Evolutionary conservation across 2,797 vertebrate genomes (phyloP).

Genomic region (Sebastes iracundus): DNA sequence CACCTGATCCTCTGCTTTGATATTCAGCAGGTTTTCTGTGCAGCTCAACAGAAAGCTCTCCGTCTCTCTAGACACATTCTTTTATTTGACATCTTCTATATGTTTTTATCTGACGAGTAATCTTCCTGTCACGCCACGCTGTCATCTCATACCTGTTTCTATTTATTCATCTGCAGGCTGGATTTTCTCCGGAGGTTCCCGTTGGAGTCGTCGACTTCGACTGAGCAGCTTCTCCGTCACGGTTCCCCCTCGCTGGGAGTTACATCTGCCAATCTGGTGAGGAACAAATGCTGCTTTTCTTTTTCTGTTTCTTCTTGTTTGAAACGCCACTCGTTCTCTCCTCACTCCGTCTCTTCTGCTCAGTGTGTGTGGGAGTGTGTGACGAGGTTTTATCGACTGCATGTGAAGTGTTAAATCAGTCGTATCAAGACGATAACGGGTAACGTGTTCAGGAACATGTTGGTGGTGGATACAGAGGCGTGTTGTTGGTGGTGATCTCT

Average conservation of each 20-base stretch:
- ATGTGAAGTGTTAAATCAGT: not conserved
- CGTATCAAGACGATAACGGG: not conserved
- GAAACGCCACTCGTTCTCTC: not conserved
- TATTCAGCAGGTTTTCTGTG: not conserved
- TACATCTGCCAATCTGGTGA: conserved; percentile 54
- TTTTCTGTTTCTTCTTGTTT: not conserved
- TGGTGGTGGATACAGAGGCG: too few relatives aligned
- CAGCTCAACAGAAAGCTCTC: not conserved
- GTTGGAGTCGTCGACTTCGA: not conserved
- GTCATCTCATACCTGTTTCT: not conserved
- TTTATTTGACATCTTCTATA: not conserved
- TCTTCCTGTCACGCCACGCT: too few relatives aligned
- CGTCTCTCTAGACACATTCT: not conserved
- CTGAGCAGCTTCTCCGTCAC: conserved; percentile 17
- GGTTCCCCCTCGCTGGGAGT: conserved; percentile 17
- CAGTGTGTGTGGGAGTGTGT: not conserved
- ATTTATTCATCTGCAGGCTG: conserved; percentile 21
- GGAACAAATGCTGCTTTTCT: not conserved
- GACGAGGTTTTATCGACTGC: not conserved
- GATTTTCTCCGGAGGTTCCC: conserved; percentile 11
- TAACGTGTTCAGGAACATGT: too few relatives aligned
- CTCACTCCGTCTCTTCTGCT: not conserved
- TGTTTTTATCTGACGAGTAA: too few relatives aligned
- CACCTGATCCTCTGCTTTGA: not conserved
- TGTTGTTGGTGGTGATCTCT: too few relatives aligned